Conservation (phyloP, 2,797 vertebrate species). For the Coreius guichenoti region DNA sequence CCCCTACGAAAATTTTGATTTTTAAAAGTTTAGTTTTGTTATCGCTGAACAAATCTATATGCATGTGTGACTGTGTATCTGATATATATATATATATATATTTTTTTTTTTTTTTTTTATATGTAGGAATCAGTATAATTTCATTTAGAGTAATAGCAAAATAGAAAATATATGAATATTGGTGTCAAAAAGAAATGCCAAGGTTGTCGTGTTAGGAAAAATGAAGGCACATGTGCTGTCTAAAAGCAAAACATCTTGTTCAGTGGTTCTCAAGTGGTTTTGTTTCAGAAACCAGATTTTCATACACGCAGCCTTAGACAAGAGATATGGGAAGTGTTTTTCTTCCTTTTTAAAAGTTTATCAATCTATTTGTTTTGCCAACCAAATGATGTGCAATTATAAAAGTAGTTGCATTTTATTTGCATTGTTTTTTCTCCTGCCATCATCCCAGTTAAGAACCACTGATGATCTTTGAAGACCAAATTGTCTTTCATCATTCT, state of each 20-base stretch:
- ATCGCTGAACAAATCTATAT: slow-evolving; percentile 16
- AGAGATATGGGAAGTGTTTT: background rate
- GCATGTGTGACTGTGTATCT: slow-evolving; percentile 23
- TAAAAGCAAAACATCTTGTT: background rate
- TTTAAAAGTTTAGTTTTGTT: background rate
- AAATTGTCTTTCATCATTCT: background rate
- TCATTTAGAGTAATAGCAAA: background rate
- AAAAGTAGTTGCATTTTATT: background rate
- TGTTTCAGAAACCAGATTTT: background rate
- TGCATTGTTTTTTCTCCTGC: background rate
- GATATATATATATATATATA: background rate
- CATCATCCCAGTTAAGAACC: background rate
- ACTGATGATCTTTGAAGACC: slow-evolving; percentile 16
- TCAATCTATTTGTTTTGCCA: background rate
- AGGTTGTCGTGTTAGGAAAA: background rate
- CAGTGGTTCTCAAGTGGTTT: background rate
- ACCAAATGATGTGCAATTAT: background rate
- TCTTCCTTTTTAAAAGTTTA: background rate
- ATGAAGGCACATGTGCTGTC: background rate
- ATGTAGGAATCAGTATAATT: background rate
- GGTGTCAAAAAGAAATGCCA: background rate
- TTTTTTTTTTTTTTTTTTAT: too few species aligned
- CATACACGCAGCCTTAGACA: background rate
- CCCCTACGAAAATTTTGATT: background rate
- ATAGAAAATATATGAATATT: background rate